Base-by-base conservation (phyloP, 1,140 invertebrate species). In the Luehdorfia chinensis region DNA sequence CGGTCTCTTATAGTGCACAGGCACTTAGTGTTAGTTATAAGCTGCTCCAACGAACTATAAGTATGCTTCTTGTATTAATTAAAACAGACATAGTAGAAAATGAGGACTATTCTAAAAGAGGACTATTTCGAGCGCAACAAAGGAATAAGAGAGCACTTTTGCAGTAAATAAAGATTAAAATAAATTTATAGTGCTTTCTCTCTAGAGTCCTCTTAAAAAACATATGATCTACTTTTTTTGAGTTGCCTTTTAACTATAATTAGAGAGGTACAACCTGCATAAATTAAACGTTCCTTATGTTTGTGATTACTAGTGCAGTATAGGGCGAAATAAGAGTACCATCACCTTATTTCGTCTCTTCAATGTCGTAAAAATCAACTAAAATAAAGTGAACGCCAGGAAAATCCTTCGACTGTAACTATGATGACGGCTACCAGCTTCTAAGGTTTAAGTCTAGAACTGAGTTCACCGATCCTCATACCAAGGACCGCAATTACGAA, bases 21-120 rank as follows among this genome's bases (percentile, higher is more conserved):
- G 53, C 45, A 31, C 41, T 32, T 55, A 34, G 23, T 47, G 47
- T 36, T 48, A 43, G 28, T 52, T 59, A 49, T 59, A 59, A 66
- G 55, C 63, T 64, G 47, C 56, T 66, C 53, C 50, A 50, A 65
- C 59, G 44, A 69, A 75, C 66, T 58, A 67, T 74, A 76, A 76
- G 66, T 74, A 71, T 41, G 47, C 56, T 57, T 59, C 59, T 70
- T 73, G 59, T 66, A 62, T 69, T 80, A 80, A 80, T 80, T 80
- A 80, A 76, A 80, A 73, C 64, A 69, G 65, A 73, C 62, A 62
- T 56, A 65, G 53, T 18, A 67, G 37, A 59, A 61, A 67, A 67
- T 60, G 56, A 58, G 51, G 34, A 51, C 56, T 53, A 65, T 68
- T 61, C 52, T 30, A 55, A 55, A 45, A 37, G 58, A 49, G 51